Base-by-base conservation (phyloP, 2,113 vertebrate genomes). In the Myxocyprinus asiaticus region DNA sequence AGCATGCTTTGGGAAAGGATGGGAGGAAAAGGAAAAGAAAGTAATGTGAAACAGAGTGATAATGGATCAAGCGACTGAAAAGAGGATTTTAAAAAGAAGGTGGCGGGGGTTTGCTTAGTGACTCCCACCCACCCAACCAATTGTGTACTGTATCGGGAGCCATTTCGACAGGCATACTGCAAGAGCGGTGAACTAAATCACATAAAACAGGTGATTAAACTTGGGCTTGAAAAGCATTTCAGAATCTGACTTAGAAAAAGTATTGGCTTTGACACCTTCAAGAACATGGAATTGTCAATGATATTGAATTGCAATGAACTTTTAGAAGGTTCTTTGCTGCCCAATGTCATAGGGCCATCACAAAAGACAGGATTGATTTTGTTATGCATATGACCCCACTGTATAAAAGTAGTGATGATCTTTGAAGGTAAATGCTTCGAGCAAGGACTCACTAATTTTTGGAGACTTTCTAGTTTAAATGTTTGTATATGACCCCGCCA, bases 1-100 rank as follows among this genome's bases (percentile, higher is more conserved):
- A 92, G 93, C 93, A 83, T 89, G 94, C 90, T 72, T 91, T 90
- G 89, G 89, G 91, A 92, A 94, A 91, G 88, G 11, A 91, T 91
- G 88, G 87, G 91, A 92, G 92, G 17, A 58, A 66, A 7, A 91
- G 92, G 91, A 91, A 90, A 82, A 92, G 33, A 76, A 76, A 76
- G 62, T 65, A 64, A 76, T 76, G 73, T 65, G 73, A 65, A 76
- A 76, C 8, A 11, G 56, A 48, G 73, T 65, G 73, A 76, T 76
- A 76, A 76, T 76, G 62, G 73, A 76, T 91, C 94, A 92, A 90
- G 89, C 87, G 90, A 89, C 47, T 14, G 73, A 76, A 76, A 76
- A 76, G 48, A 51, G 62, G 62, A 55, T 65, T 76, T 65, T 64
- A 44, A 76, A 76, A 76, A 76, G 73, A 51, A 53, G 73, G 22